phyloP scores from a whole-genome alignment of 2,797 vertebrate species.

The Eupleurogrammus muticus region DNA sequence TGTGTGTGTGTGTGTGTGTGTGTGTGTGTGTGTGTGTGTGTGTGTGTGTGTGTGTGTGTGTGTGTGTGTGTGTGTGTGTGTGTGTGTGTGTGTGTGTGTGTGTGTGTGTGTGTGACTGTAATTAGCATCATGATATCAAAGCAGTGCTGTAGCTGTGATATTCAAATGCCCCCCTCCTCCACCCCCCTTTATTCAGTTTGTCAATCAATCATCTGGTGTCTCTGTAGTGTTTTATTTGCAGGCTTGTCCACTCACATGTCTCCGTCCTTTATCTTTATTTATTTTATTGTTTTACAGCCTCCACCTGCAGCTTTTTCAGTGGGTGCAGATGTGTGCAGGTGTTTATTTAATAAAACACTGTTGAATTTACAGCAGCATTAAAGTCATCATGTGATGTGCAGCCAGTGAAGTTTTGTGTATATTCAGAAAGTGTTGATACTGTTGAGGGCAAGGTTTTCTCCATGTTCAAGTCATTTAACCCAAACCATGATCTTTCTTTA shows the following conservation, averaged over 20 bases:
- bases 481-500: no score
- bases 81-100: conserved; percentile 5
- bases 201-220: no score
- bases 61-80: conserved; percentile 1
- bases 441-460: not conserved
- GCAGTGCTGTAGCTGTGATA: conserved; percentile 73
- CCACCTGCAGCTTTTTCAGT: conserved; percentile 1
- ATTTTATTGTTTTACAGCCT: no score
- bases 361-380: no score
- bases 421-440: no score
- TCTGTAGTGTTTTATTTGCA: no score
- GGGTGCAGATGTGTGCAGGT: not conserved
- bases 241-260: conserved; percentile 10
- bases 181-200: conserved; percentile 27
- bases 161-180: conserved; percentile 66
- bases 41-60: no score
- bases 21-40: conserved; percentile 8
- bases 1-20: conserved; percentile 5
- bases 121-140: conserved; percentile 81
- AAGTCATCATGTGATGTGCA: no score
- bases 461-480: no score
- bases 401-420: no score
- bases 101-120: conserved; percentile 48
- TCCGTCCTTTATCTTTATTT: conserved; percentile 5
- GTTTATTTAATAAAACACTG: conserved; percentile 3